A percentile compares a stretch with the other conserved stretches of the same genome.
phyloP scores from a whole-genome alignment of 2,113 vertebrate genomes.

The Sinocyclocheilus grahami region DNA sequence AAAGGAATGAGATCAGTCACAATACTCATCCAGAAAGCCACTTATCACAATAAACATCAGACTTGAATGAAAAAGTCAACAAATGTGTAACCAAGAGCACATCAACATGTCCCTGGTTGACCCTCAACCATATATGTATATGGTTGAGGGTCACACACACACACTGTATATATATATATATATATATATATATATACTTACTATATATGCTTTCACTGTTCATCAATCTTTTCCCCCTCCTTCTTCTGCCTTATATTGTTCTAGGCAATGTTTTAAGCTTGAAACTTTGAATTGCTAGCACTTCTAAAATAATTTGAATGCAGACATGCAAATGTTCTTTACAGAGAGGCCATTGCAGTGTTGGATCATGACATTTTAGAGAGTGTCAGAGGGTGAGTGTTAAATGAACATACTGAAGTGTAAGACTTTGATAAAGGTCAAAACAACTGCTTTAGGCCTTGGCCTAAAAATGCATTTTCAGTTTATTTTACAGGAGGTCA shows the following conservation, averaged over 20 bases:
- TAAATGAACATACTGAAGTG: background rate
- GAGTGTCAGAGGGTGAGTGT: background rate
- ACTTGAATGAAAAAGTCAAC: background rate
- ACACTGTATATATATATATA: too few relatives aligned
- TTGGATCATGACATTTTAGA: background rate
- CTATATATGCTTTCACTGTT: too few relatives aligned
- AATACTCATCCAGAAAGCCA: background rate
- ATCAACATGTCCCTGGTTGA: too few relatives aligned
- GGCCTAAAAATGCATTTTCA: background rate
- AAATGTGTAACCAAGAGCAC: background rate
- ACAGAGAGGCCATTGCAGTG: background rate
- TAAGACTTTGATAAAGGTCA: conserved; percentile 21
- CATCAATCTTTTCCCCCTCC: too few relatives aligned
- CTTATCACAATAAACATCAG: background rate
- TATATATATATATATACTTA: too few relatives aligned
- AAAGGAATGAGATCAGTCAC: conserved; percentile 4
- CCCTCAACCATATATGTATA: too few relatives aligned
- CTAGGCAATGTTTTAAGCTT: too few relatives aligned
- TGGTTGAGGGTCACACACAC: too few relatives aligned
- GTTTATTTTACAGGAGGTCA: conserved; percentile 8
- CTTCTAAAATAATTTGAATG: too few relatives aligned
- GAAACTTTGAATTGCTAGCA: too few relatives aligned
- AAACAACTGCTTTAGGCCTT: background rate
- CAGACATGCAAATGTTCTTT: too few relatives aligned
- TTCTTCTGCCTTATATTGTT: too few relatives aligned